Base-by-base conservation (phyloP, 2,888 invertebrate species). In the Trachelus stipa region DNA sequence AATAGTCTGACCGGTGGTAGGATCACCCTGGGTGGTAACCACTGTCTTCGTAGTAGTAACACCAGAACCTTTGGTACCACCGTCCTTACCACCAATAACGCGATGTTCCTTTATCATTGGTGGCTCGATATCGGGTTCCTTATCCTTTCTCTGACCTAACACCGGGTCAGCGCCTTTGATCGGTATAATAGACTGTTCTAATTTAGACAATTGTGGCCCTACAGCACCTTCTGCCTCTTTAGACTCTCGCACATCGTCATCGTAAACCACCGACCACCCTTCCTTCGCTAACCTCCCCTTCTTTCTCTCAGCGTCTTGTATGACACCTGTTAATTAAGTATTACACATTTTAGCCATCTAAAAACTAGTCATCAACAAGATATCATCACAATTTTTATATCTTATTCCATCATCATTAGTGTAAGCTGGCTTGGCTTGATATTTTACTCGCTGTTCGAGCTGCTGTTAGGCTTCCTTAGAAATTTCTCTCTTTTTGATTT, bases 311-410 rank as follows among this genome's bases (percentile, higher is more conserved):
- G 91, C 91, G 86, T 91, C 91, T 90, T 91, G 90, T 89, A 91
- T 90, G 88, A 91, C 86, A 91, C 91, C 91, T 91, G 91, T 91
- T 91, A 91, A 91, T 91, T 90, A 91, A 91, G 88, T 91, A 91
- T 90, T 86, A 90, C 84, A 88, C 84, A 91, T 88, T 91, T 91
- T 91, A 91, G 90, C 86, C 88, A 87, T 90, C 88, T 88, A 88
- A 89, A 90, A 86, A 82, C 81, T 79, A 80, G 80, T 71, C 68
- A 81, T 35, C 76, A 73, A 81, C 77, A 76, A 69, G 69, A 82
- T 82, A 83, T 83, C 76, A 82, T 83, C 83, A 84, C 83, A 83
- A 80, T 83, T 83, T 79, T 79, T 80, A 83, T 85, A 87, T 77
- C 85, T 79, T 82, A 81, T 82, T 86, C 85, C 79, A 83, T 88